Conservation (phyloP, 2,113 vertebrate species). For the Albula glossodonta region DNA sequence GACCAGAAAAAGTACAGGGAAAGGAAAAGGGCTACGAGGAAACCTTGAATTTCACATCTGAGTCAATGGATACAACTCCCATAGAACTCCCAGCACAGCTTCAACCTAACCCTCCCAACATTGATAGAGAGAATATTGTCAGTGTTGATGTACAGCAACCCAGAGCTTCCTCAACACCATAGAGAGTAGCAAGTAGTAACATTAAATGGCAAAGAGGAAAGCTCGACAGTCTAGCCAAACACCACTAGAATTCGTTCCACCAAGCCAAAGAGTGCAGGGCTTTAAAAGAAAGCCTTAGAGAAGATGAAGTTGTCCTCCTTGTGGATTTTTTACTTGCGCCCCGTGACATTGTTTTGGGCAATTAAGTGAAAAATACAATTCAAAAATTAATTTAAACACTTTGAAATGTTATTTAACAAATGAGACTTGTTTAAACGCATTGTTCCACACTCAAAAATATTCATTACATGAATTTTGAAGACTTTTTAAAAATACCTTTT, state of each 20-base stretch:
- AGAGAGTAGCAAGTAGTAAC: constrained; percentile 23
- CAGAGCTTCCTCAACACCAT: constrained; percentile 21
- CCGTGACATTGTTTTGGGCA: too few species aligned
- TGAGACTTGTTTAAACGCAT: too few species aligned
- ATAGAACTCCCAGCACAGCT: constrained; percentile 6
- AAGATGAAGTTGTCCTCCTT: neutral
- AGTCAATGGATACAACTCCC: constrained; percentile 1
- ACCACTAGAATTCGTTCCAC: too few species aligned
- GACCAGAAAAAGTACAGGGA: constrained; percentile 16
- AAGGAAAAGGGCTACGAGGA: neutral
- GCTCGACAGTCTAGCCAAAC: too few species aligned
- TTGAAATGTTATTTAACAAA: too few species aligned
- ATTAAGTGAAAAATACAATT: too few species aligned
- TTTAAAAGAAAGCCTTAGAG: constrained; percentile 3
- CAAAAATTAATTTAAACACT: too few species aligned
- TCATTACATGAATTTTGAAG: too few species aligned
- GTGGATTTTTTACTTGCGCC: too few species aligned
- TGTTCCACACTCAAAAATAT: too few species aligned
- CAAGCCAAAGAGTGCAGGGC: constrained; percentile 13
- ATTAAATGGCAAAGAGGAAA: constrained; percentile 1
- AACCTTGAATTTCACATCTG: neutral
- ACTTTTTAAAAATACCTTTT: too few species aligned
- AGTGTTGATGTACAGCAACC: constrained; percentile 12
- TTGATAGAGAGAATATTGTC: neutral
- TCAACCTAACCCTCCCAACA: constrained; percentile 6